Evolutionary conservation across 2,797 vertebrate species (phyloP).

Genomic region (Dermochelys coriacea): DNA sequence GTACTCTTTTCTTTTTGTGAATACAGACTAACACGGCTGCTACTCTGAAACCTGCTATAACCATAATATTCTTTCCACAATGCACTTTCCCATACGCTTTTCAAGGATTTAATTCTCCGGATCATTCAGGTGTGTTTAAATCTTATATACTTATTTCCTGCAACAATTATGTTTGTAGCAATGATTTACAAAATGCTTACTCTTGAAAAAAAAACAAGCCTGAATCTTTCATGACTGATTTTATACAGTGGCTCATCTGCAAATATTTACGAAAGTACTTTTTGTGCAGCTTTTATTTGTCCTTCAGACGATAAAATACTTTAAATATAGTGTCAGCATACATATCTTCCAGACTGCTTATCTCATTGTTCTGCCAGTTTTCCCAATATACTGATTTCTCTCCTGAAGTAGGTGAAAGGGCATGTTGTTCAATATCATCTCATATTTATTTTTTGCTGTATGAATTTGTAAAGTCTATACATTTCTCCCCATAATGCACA

Average conservation of each 20-base stretch:
- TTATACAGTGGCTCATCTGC: neutral
- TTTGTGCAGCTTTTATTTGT: neutral
- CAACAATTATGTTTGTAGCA: neutral
- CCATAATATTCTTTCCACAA: neutral
- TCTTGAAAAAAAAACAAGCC: neutral
- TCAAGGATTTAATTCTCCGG: neutral
- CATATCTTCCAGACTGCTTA: neutral
- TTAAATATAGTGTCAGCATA: neutral
- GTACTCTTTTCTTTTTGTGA: no score
- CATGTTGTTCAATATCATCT: neutral
- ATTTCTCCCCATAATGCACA: neutral
- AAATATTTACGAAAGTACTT: neutral
- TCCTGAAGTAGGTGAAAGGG: neutral
- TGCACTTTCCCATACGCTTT: neutral
- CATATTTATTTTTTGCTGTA: neutral
- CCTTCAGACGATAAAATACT: neutral
- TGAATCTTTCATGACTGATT: neutral
- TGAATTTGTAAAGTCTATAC: neutral
- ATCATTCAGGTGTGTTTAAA: neutral
- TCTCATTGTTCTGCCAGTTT: neutral
- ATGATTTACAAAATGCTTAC: neutral
- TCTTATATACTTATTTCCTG: neutral
- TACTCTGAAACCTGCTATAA: no score
- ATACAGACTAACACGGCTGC: no score
- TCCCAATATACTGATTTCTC: neutral